These are phyloP conservation scores for Liposcelis brunnea DNA, from an alignment of 2,888 invertebrate genomes.

Conservation along the genomic window DNA sequence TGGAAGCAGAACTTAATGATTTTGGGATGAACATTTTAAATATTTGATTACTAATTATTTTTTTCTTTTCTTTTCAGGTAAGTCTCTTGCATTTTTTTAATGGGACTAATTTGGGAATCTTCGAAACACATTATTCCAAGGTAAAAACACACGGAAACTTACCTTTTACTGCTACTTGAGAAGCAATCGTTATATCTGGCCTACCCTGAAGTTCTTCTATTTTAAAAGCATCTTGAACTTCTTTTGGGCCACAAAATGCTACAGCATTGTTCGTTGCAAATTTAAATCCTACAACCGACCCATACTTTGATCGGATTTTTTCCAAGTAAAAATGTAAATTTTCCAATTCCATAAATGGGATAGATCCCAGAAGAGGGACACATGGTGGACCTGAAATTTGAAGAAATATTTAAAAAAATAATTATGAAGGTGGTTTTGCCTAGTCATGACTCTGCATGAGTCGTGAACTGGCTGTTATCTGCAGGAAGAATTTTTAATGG, in stretches of 20 bases:
- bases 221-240: slow-evolving; percentile 14
- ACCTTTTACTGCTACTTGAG: neutral
- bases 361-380: slow-evolving; percentile 16
- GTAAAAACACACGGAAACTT: no score
- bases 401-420: neutral
- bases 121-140: no score
- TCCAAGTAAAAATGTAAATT: slow-evolving; percentile 15
- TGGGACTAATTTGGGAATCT: no score
- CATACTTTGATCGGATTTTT: slow-evolving; percentile 13
- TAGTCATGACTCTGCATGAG: no score
- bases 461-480: no score
- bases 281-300: slow-evolving; percentile 16
- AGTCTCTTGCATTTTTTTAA: no score
- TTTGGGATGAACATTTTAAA: no score
- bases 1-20: no score
- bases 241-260: slow-evolving; percentile 14
- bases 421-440: no score
- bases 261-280: slow-evolving; percentile 13
- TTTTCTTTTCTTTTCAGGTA: no score
- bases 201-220: slow-evolving; percentile 16
- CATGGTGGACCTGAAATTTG: slow-evolving; percentile 15
- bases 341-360: slow-evolving; percentile 13
- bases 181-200: slow-evolving; percentile 11
- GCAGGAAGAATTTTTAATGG: no score
- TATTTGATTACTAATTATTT: no score